phyloP scores from a whole-genome alignment of 23 tunicate genomes.

The Styela clava region DNA sequence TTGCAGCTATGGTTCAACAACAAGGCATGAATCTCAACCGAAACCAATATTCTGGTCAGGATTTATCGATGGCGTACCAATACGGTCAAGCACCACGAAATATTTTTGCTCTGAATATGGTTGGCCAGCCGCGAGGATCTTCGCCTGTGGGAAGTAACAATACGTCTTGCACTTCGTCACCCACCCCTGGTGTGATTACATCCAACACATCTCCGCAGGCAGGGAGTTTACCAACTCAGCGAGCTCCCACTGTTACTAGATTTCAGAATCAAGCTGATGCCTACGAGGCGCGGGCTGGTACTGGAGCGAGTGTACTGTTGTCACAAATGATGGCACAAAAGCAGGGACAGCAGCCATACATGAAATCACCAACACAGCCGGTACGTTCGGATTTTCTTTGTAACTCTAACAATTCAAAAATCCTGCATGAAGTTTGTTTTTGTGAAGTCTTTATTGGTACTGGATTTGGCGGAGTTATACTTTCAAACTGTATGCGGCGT shows the following conservation, averaged over 20 bases:
- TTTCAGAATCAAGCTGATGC: not conserved
- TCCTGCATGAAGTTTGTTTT: too few relatives aligned
- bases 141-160: conserved; percentile 59
- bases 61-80: not conserved
- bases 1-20: not conserved
- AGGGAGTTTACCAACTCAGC: conserved; percentile 30
- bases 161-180: conserved; percentile 71
- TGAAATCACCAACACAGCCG: conserved; percentile 9
- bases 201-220: conserved; percentile 55
- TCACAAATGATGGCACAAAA: conserved; percentile 18
- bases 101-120: conserved; percentile 13
- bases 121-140: not conserved
- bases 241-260: conserved; percentile 3
- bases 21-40: conserved; percentile 2
- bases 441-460: too few relatives aligned
- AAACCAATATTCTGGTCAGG: not conserved
- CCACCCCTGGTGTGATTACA: conserved; percentile 39
- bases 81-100: conserved; percentile 20
- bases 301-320: not conserved
- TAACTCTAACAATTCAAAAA: not conserved
- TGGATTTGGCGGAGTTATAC: too few relatives aligned
- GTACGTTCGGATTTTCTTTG: not conserved
- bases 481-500: too few relatives aligned
- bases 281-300: not conserved
- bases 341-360: conserved; percentile 6